These are phyloP conservation scores for Malurus alboscapulatus DNA, from an alignment of 2,113 vertebrate species.

Conservation along the genomic window DNA sequence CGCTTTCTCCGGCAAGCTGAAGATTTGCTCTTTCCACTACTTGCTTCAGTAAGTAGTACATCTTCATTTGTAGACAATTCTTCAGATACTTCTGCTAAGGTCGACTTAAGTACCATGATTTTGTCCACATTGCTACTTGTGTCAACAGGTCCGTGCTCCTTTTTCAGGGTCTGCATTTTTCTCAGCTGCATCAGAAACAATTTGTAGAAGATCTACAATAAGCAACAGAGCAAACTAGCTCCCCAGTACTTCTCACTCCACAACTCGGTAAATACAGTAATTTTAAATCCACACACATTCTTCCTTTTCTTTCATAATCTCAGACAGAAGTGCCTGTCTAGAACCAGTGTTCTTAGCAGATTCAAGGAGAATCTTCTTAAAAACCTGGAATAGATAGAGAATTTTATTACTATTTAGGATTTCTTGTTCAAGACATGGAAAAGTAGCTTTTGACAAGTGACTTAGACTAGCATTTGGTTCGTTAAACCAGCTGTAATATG, in stretches of 20 bases:
- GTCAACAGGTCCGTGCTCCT: conserved; percentile 79
- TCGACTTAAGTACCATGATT: conserved; percentile 79
- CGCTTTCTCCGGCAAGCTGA: conserved; percentile 85
- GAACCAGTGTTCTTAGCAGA: neutral
- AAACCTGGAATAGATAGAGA: conserved; percentile 61
- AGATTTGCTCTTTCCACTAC: conserved; percentile 75
- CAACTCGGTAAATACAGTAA: conserved; percentile 4
- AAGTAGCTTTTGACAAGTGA: neutral
- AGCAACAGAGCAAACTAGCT: neutral
- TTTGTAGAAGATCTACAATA: neutral
- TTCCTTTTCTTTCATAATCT: conserved; percentile 43
- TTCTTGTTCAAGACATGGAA: neutral
- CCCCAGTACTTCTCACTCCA: conserved; percentile 17
- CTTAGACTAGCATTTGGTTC: neutral
- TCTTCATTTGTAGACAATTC: conserved; percentile 74
- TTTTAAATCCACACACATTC: conserved; percentile 64
- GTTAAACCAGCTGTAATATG: neutral
- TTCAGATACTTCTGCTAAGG: conserved; percentile 79
- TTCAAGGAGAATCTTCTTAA: neutral
- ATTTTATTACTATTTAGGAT: neutral
- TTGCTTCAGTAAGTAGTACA: conserved; percentile 71
- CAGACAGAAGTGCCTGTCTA: neutral
- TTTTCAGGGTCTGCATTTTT: conserved; percentile 93
- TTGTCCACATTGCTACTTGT: conserved; percentile 77
- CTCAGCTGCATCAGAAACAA: conserved; percentile 79